Percentiles rank a stretch among this genome's conserved stretches.
These are phyloP conservation scores for Turritopsis rubra DNA, from an alignment of 30 jellyfish, hydroid and myxozoan species.

Conservation along the genomic window DNA sequence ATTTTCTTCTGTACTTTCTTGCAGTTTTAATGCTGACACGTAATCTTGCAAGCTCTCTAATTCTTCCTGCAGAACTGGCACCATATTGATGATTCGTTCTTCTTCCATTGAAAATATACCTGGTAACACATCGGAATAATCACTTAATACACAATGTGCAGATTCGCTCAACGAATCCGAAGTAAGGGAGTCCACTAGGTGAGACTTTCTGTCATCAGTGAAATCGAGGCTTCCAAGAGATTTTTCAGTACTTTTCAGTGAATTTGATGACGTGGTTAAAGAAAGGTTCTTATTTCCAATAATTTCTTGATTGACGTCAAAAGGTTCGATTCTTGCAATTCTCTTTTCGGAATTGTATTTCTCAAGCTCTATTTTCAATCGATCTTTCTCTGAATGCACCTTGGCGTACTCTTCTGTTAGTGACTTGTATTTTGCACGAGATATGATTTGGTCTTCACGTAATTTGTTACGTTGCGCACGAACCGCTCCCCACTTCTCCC, in stretches of 20 bases:
- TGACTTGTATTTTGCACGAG: constrained; percentile 40
- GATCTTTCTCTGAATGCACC: constrained; percentile 40
- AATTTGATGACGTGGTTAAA: no score
- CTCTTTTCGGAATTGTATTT: constrained; percentile 40
- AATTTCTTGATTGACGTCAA: background rate
- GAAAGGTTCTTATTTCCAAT: no score
- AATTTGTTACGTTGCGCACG: constrained; percentile 60
- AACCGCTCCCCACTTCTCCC: constrained; percentile 84
- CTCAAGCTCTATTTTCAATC: constrained; percentile 45
- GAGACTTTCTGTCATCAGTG: background rate
- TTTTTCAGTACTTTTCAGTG: background rate
- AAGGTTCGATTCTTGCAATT: constrained; percentile 76
- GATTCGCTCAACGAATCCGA: background rate
- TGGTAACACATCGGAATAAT: background rate
- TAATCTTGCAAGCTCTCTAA: background rate
- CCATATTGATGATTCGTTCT: background rate
- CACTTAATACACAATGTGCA: background rate
- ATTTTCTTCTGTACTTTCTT: no score
- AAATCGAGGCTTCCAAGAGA: background rate
- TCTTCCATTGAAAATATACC: background rate
- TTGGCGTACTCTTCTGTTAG: constrained; percentile 47
- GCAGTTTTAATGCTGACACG: no score
- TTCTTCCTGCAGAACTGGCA: background rate
- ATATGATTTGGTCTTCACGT: constrained; percentile 42
- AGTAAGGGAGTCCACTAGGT: background rate